Percentiles rank a stretch among this genome's conserved stretches.
Conservation (phyloP, 1,140 invertebrate species). For the Bombyx mori region ASM3026992v2 NC_085110.1:3925501-3926000, state of each 20-base stretch:
- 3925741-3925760: constrained; percentile 86
- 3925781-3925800: constrained; percentile 82
- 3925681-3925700: constrained; percentile 66
- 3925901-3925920: not conserved
- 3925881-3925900: constrained; percentile 71
- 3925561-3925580: too few species aligned
- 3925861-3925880: constrained; percentile 90
- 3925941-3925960: too few species aligned
- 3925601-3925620: too few species aligned
- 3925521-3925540: too few species aligned
- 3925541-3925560: too few species aligned
- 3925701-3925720: constrained; percentile 77
- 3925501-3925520: too few species aligned
- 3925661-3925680: constrained; percentile 74
- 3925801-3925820: constrained; percentile 85
- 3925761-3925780: constrained; percentile 80
- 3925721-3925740: constrained; percentile 83
- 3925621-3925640: too few species aligned
- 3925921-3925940: not conserved
- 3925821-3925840: constrained; percentile 84
- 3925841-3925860: constrained; percentile 91
- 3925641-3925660: not conserved
- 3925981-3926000: too few species aligned
- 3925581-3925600: too few species aligned
- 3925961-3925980: too few species aligned